Evolutionary conservation across 1,140 invertebrate species (phyloP).

Genomic region (Procambarus clarkii): DNA sequence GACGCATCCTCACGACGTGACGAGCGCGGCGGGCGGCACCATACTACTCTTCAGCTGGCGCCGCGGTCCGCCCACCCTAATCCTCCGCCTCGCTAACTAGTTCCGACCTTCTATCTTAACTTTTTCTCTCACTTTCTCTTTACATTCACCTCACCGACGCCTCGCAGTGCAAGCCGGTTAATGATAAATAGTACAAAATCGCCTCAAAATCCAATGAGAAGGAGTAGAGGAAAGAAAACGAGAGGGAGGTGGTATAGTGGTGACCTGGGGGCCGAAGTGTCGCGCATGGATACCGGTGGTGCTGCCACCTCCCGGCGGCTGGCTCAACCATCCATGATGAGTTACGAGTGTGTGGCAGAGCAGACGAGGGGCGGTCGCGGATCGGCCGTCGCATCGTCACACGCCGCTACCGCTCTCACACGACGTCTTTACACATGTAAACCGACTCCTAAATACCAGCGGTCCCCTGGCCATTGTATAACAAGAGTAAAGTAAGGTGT

Average conservation of each 20-base stretch:
- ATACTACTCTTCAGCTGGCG: conserved; percentile 51
- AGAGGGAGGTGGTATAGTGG: background rate
- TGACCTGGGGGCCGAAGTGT: conserved; percentile 51
- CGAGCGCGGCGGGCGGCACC: conserved; percentile 58
- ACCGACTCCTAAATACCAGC: background rate
- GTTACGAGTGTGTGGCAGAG: conserved; percentile 57
- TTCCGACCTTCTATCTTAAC: background rate
- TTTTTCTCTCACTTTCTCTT: background rate
- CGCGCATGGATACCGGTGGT: conserved; percentile 62
- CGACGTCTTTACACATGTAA: conserved; percentile 15
- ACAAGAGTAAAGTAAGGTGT: background rate
- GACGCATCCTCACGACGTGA: conserved; percentile 68
- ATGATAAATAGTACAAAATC: background rate
- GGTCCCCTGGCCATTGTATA: background rate
- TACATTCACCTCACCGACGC: background rate
- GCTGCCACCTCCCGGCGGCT: conserved; percentile 54
- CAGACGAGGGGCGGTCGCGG: conserved; percentile 30
- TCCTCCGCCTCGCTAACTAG: conserved; percentile 42
- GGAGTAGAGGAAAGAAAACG: background rate
- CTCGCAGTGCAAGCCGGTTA: background rate
- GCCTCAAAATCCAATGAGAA: no score
- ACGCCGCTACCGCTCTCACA: conserved; percentile 23
- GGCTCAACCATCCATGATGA: conserved; percentile 46
- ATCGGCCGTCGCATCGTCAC: conserved; percentile 31
- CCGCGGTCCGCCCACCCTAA: conserved; percentile 1